Evolutionary conservation across 2,888 invertebrate species (phyloP).

Genomic region (Mechanitis messenoides): DNA sequence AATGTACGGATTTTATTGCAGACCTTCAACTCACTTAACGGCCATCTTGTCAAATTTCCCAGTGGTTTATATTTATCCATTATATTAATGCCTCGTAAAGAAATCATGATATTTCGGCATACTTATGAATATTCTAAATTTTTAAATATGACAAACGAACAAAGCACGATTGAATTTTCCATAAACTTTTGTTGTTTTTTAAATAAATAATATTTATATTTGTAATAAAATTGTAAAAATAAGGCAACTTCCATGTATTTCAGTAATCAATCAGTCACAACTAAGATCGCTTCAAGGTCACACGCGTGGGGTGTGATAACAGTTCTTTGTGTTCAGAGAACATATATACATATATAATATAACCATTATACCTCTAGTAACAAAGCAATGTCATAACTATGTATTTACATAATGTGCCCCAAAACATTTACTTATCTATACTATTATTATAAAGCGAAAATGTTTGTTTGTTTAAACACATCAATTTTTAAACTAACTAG

Average conservation of each 20-base stretch:
- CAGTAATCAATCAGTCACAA: conserved; percentile 28
- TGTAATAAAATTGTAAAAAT: no score
- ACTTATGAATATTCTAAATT: not conserved
- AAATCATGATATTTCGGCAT: conserved; percentile 1
- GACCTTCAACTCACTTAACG: conserved; percentile 1
- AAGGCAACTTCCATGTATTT: conserved; percentile 5
- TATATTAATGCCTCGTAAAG: conserved; percentile 2
- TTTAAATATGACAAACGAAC: not conserved
- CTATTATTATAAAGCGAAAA: no score
- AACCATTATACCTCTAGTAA: no score
- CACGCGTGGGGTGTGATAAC: conserved; percentile 26
- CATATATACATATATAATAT: not conserved
- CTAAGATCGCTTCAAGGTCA: conserved; percentile 27
- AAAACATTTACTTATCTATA: no score
- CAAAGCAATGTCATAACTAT: no score
- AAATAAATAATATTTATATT: not conserved
- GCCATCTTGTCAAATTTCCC: not conserved
- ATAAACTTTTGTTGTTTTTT: conserved; percentile 3
- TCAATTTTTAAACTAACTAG: no score
- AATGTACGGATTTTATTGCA: not conserved
- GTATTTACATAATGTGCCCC: no score
- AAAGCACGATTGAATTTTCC: not conserved
- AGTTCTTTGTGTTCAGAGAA: conserved; percentile 19
- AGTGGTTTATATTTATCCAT: conserved; percentile 4
- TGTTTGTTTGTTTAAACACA: no score